These are phyloP conservation scores for Koerneria pararmatus DNA, from an alignment of 2,888 invertebrate species.

Conservation along the genomic window DNA sequence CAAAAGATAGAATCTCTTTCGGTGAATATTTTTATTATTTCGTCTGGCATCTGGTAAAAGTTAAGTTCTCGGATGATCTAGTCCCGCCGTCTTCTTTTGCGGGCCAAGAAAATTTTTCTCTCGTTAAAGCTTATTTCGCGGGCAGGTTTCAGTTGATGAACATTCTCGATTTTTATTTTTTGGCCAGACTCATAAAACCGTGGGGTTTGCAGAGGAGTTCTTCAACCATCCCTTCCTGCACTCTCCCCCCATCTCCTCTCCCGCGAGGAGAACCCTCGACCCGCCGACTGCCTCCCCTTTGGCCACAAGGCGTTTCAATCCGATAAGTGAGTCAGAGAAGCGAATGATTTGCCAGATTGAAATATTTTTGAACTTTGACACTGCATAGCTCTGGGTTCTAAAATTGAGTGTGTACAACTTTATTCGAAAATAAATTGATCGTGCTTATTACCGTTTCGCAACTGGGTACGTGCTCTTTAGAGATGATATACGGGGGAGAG, in stretches of 20 bases:
- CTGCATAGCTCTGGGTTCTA: too few relatives aligned
- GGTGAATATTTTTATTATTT: constrained; percentile 62
- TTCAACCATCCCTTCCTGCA: constrained; percentile 82
- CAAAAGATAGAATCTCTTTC: constrained; percentile 90
- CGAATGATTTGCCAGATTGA: background rate
- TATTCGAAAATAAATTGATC: too few relatives aligned
- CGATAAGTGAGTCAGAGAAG: background rate
- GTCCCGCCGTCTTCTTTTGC: background rate
- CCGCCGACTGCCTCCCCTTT: constrained; percentile 24
- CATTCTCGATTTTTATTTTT: background rate
- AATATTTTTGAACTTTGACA: too few relatives aligned
- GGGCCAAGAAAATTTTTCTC: background rate
- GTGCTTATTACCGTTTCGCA: too few relatives aligned
- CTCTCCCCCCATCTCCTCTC: constrained; percentile 35
- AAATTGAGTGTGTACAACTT: too few relatives aligned
- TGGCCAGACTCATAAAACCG: background rate
- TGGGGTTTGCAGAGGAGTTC: constrained; percentile 70
- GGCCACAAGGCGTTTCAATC: constrained; percentile 25
- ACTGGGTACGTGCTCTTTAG: too few relatives aligned
- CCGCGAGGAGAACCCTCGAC: constrained; percentile 49
- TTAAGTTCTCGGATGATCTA: background rate
- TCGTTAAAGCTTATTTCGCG: background rate
- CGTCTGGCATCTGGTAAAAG: background rate
- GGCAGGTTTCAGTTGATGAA: too few relatives aligned
- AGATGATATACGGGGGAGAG: too few relatives aligned